Evolutionary conservation across 2,797 vertebrate genomes (phyloP).

Genomic region (Platalea minor): DNA sequence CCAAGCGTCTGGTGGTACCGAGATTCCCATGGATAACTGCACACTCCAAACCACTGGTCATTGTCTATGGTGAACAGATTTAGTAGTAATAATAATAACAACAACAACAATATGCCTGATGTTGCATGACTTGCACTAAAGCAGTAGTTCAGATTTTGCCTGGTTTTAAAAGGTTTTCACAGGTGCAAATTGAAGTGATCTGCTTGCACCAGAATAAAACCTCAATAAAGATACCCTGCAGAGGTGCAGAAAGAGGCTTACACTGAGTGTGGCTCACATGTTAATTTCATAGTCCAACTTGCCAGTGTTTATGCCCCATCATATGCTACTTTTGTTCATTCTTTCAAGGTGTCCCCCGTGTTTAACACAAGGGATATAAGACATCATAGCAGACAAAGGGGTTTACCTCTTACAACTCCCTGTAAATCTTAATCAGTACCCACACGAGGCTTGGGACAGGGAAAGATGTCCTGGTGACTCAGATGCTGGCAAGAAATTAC

Average conservation of each 20-base stretch:
- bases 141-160: background rate
- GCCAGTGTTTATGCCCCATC: background rate
- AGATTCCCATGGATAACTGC: background rate
- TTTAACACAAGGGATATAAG: background rate
- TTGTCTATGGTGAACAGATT: background rate
- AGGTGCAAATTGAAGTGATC: background rate
- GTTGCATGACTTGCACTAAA: background rate
- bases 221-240: background rate
- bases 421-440: background rate
- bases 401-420: background rate
- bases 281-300: background rate
- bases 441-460: background rate
- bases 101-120: background rate
- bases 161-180: background rate
- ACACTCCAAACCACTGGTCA: rapidly evolving
- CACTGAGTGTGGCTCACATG: rapidly evolving
- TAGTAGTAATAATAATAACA: background rate
- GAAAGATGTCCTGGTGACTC: background rate
- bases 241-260: background rate
- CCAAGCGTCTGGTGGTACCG: background rate
- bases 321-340: background rate
- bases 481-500: background rate
- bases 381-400: background rate
- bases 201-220: background rate
- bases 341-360: background rate